Evolutionary conservation across 2,797 vertebrate species (phyloP), one percentile per base, ranked within the genome.

Genomic region (Channa striata): DNA sequence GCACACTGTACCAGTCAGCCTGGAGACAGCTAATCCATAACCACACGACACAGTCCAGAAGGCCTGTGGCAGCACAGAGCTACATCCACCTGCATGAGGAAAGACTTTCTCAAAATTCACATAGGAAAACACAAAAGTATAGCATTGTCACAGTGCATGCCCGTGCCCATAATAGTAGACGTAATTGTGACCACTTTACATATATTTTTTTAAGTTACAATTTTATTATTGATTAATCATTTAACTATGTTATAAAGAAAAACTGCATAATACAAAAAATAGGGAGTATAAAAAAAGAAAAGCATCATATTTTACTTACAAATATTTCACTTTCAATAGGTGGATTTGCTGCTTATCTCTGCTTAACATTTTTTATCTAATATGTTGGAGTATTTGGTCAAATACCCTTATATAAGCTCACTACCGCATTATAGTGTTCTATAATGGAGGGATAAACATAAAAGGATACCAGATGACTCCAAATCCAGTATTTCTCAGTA

Each of bases 1-100:
- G 72, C 62, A 54, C 64, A 60, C 51, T 68, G 72, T 59, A 51
- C 71, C 77, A 66, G 63, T 49, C 76, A 74, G 62, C 64, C 78
- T 51, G 21, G 51, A 73, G 67, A 74, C 77, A 73, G 74, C 73
- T 82, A 80, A 84, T 82, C 83, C 77, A 83, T 60, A 78, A 67
- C 63, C n/a, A 79, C 57, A 78, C 66, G 64, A 58, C 37, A 23
- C 14, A 44, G 47, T 40, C 53, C 51, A 65, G 39, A 59, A 69
- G 59, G 50, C 30, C 23, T 16, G 52, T 43, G 62, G 6, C 57
- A 69, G 48, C 59, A 53, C 58, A 59, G 61, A 8, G 11, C 11
- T 34, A 20, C 63, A 62, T 42, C 68, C 37, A 44, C 72, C 87
- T 83, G 81, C 64, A 72, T 86, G 80, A 84, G 47, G 19, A 79